Conservation (phyloP, 2,888 invertebrate genomes). For the Miltochrista miniata region DNA sequence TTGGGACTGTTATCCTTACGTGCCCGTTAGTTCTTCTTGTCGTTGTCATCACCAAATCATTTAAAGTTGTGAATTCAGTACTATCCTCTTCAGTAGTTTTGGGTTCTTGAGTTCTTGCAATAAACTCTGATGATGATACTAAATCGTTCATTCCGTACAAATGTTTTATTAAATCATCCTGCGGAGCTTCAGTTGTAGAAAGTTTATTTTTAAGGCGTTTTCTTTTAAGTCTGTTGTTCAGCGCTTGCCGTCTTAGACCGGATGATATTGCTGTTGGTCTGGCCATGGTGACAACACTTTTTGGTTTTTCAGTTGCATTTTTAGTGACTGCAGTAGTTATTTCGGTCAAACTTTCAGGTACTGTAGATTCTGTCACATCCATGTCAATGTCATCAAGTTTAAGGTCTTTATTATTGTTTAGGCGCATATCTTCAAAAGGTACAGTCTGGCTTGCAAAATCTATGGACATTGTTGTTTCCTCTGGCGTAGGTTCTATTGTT, state of each 20-base stretch:
- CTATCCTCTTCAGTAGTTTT: slow-evolving; percentile 34
- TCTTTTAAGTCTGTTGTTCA: slow-evolving; percentile 64
- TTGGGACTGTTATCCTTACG: slow-evolving; percentile 32
- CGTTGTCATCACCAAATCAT: slow-evolving; percentile 63
- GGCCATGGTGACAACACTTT: slow-evolving; percentile 32
- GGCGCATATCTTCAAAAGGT: too few relatives aligned
- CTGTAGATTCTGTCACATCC: slow-evolving; percentile 23
- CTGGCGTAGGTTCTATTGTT: slow-evolving; percentile 25
- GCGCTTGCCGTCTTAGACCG: slow-evolving; percentile 60
- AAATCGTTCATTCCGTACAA: slow-evolving; percentile 63
- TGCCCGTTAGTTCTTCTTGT: slow-evolving; percentile 38
- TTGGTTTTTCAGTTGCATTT: slow-evolving; percentile 43
- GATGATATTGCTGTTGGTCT: slow-evolving; percentile 50
- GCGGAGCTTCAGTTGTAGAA: slow-evolving; percentile 64
- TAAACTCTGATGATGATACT: slow-evolving; percentile 72
- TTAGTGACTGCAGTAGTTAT: slow-evolving; percentile 26
- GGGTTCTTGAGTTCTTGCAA: slow-evolving; percentile 59
- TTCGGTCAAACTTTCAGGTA: slow-evolving; percentile 38
- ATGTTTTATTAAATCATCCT: slow-evolving; percentile 59
- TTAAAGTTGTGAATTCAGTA: slow-evolving; percentile 50
- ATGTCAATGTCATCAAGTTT: slow-evolving; percentile 33
- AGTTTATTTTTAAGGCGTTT: slow-evolving; percentile 66
- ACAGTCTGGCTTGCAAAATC: slow-evolving; percentile 12
- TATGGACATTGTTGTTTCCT: slow-evolving; percentile 22
- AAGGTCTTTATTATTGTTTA: slow-evolving; percentile 15